Evolutionary conservation across 1,140 invertebrate species (phyloP).

Genomic region (Hetaerina americana): DNA sequence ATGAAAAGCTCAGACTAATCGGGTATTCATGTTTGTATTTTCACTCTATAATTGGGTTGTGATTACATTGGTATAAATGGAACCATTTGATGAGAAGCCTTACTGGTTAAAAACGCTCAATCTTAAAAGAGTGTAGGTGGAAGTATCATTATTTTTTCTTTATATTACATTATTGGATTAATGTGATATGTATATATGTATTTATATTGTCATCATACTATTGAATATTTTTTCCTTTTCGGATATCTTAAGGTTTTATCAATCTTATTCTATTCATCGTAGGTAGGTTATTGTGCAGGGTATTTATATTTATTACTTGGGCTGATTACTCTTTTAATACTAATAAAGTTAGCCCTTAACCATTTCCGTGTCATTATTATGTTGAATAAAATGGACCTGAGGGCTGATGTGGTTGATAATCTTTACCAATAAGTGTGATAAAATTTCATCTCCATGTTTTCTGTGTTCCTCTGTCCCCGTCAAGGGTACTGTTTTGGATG

Average conservation of each 20-base stretch:
- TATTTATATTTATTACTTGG: neutral
- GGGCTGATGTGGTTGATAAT: neutral
- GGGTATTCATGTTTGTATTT: neutral
- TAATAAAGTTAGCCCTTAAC: neutral
- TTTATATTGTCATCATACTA: neutral
- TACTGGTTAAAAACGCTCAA: neutral
- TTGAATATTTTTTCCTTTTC: neutral
- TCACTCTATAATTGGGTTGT: neutral
- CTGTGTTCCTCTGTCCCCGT: neutral
- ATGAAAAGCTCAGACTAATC: neutral
- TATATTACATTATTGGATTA: neutral
- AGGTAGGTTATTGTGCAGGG: neutral
- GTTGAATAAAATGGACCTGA: neutral
- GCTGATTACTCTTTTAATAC: neutral
- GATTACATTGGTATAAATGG: neutral
- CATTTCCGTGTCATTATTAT: neutral
- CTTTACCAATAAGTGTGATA: neutral
- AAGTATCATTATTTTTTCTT: slow-evolving; percentile 1
- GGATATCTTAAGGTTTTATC: neutral
- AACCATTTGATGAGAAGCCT: neutral
- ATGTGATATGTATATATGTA: slow-evolving; percentile 1
- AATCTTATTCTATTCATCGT: neutral
- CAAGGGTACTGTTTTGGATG: neutral
- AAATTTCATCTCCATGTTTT: neutral
- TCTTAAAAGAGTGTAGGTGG: neutral